Evolutionary conservation across 2,797 vertebrate genomes (phyloP).

Genomic region (Eulemur mongoz): DNA sequence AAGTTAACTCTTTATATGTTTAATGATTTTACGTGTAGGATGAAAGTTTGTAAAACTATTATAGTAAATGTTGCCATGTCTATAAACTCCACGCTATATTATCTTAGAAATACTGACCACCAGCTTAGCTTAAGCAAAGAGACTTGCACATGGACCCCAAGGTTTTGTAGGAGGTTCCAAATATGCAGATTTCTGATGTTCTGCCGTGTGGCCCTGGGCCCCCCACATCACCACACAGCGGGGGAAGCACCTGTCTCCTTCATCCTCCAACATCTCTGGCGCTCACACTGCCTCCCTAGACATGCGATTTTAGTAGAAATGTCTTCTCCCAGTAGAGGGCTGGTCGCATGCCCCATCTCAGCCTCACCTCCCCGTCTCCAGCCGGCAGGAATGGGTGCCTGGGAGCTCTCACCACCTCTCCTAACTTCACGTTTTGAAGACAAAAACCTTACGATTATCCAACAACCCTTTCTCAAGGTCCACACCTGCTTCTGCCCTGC

Average conservation of each 20-base stretch:
- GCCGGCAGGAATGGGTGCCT: fast-evolving
- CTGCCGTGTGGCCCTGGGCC: fast-evolving
- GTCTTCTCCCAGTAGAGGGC: not conserved
- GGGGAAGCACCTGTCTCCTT: not conserved
- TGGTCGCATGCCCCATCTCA: fast-evolving
- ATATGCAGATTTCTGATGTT: fast-evolving
- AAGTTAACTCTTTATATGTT: not conserved
- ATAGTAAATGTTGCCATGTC: not conserved
- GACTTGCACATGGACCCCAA: not conserved
- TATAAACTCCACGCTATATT: not conserved
- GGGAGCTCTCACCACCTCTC: not conserved
- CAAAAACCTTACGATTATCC: not conserved
- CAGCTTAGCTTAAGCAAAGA: too few relatives aligned
- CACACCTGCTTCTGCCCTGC: not conserved
- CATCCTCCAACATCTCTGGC: not conserved
- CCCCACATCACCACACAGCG: fast-evolving
- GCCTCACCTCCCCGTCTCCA: not conserved
- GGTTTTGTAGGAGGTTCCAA: not conserved
- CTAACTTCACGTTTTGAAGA: not conserved
- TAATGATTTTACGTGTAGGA: not conserved
- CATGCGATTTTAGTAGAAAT: fast-evolving
- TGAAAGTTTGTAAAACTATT: not conserved
- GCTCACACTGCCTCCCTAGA: fast-evolving
- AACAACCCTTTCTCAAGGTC: too few relatives aligned
- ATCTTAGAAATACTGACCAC: not conserved